Conservation (phyloP, 1,140 invertebrate genomes). For the Phymorhynchus buccinoides region DNA sequence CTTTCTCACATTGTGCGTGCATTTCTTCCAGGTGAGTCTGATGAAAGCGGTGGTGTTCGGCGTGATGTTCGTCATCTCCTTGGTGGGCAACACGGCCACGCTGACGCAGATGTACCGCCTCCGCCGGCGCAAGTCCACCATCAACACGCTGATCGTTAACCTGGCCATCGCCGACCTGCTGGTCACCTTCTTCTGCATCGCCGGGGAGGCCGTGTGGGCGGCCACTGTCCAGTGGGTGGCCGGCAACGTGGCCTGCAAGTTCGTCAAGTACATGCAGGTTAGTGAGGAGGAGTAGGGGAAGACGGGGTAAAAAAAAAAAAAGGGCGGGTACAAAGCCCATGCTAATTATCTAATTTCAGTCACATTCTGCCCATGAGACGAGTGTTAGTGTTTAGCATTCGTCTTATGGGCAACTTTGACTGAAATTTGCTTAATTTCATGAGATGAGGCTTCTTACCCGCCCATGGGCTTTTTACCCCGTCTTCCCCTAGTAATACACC, state of each 20-base stretch:
- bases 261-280: constrained; percentile 84
- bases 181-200: constrained; percentile 86
- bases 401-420: background rate
- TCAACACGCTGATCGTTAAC: constrained; percentile 85
- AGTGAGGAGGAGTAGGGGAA: constrained; percentile 9
- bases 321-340: background rate
- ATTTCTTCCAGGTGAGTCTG: constrained; percentile 73
- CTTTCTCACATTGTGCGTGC: no score
- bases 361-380: no score
- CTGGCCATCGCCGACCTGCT: constrained; percentile 80
- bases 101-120: constrained; percentile 82
- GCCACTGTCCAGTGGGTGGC: constrained; percentile 86
- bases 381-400: background rate
- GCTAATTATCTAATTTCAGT: no score
- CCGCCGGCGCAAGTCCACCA: constrained; percentile 77
- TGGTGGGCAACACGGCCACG: constrained; percentile 83
- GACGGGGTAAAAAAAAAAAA: background rate
- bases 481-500: background rate
- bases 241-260: constrained; percentile 84
- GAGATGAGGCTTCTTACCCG: no score
- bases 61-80: constrained; percentile 81
- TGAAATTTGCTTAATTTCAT: background rate
- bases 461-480: background rate
- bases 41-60: constrained; percentile 80
- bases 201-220: constrained; percentile 84